These are phyloP conservation scores for Hyles euphorbiae DNA, from an alignment of 1,140 invertebrate species.

Conservation along the genomic window DNA sequence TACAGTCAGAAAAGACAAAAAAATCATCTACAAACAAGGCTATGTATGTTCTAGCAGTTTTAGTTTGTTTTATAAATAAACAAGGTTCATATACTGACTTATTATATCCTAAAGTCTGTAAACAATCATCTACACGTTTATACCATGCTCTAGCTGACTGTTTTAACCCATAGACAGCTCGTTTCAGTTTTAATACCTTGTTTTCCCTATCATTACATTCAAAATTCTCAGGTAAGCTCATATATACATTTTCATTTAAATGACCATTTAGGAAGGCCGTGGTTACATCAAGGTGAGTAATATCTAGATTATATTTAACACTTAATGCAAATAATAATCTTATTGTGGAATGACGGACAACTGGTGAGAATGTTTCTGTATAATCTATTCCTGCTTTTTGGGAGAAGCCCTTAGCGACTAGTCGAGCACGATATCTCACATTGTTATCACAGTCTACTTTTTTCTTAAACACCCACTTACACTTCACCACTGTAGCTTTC, in stretches of 20 bases:
- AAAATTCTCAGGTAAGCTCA: conserved; percentile 12
- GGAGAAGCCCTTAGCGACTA: conserved; percentile 19
- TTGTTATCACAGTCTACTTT: conserved; percentile 9
- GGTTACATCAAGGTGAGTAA: conserved; percentile 21
- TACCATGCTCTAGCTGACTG: conserved; percentile 20
- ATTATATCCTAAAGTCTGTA: conserved; percentile 12
- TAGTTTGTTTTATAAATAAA: conserved; percentile 16
- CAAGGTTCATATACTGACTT: conserved; percentile 20
- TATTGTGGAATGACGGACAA: conserved; percentile 21
- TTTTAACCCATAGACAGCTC: conserved; percentile 18
- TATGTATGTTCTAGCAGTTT: conserved; percentile 9
- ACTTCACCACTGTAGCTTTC: conserved; percentile 34
- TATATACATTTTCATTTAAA: conserved; percentile 21
- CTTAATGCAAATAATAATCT: conserved; percentile 26
- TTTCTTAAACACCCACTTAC: conserved; percentile 48
- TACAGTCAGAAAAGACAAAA: conserved; percentile 20
- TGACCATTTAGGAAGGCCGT: conserved; percentile 25
- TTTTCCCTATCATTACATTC: conserved; percentile 18
- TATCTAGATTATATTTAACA: conserved; percentile 18
- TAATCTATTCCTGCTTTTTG: conserved; percentile 28
- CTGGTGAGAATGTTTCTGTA: conserved; percentile 27
- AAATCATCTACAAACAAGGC: conserved; percentile 27
- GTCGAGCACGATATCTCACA: conserved; percentile 17
- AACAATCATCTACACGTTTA: conserved; percentile 12
- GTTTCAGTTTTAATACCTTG: conserved; percentile 17